Base-by-base conservation (phyloP, 2,888 invertebrate genomes). In the Steinernema scapterisci region DNA sequence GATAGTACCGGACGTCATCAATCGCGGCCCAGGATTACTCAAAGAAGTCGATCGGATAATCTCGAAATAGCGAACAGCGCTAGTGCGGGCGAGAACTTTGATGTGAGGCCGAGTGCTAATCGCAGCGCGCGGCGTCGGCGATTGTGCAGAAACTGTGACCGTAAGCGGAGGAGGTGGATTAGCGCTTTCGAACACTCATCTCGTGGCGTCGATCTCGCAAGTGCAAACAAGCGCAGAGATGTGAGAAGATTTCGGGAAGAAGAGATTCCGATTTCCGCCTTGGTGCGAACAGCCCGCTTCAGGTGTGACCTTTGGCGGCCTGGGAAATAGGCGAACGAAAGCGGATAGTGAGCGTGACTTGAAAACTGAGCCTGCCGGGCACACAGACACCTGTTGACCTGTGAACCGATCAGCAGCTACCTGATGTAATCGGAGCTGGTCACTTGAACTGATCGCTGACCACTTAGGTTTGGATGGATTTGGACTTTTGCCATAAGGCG, bases 1-100 rank as follows among this genome's bases (percentile, higher is more conserved):
- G 48, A 48, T 48, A 2, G 48, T 38, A 13, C 19, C 48, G 48
- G 48, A 48, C n/a, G 48, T n/a, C 48, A 48, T 38, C 38, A 3
- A 19, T 48, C 48, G 48, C 48, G 48, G 19, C 9, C n/a, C 27
- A 27, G 16, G 38, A 63, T 63, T 13, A 27, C 21, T 52, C 52
- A 63, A 63, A 63, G 63, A 63, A 63, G 63, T 63, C 63, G 63
- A 63, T 63, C 63, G 63, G 63, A 63, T 63, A 63, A 63, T 63
- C 63, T 63, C 63, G 19, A 63, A 63, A 63, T 63, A 31, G 63
- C 27, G 63, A 31, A 63, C 31, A 63, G 63, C 63, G 48, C 48
- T 5, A 48, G 5, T 19, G 48, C 48, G 63, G 63, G 27, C 6
- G 31, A 16, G 31, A 63, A 63, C 63, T 63, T 63, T 63, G 31